Base-by-base conservation (phyloP, 2,113 vertebrate species). In the Hippopotamus amphibius region DNA sequence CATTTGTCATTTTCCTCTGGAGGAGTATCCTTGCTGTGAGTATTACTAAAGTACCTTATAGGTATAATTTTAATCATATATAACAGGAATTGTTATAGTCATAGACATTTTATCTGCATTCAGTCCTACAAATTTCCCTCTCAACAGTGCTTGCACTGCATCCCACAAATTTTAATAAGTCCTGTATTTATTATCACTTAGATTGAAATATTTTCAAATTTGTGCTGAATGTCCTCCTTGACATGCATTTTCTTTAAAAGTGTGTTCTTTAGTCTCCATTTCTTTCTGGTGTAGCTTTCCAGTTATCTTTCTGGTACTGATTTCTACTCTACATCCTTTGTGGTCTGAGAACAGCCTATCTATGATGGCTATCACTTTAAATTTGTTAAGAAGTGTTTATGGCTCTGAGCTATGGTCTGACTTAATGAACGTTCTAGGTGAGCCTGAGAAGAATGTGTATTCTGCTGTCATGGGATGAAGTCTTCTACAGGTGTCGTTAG, bases 1-100 rank as follows among this genome's bases (percentile, higher is more conserved):
- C 98, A 0, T 95, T 99, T 93, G 96, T 98, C 37, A 11, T 99
- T 79, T 98, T 99, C 96, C 98, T 99, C 95, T 99, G 99, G 99
- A 99, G 99, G 98, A 99, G 98, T 1, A 97, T 99, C 96, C 98
- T 99, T 89, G 98, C 99, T 53, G 99, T 99, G 98, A 99, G 99
- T 98, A 97, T 77, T 77, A 30, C 30, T 93, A 92, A 17, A 0
- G 37, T 53, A 33, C 13, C 68, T 74, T 37, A 6, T 30, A 59
- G n/a, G 9, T 65, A 50, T 3, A 26, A 19, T 85, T 50, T n/a
- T 24, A 53, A 53, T 53, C 63, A 37, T 37, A 17, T 13, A n/a
- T 26, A 33, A 59, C 22, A 28, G 85, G 53, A 74, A 88, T 3
- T 10, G 46, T 61, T 30, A 57, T 55, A 55, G 84, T 74, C 37